phyloP scores from a whole-genome alignment of 2,113 vertebrate genomes.

The Naja naja region DNA sequence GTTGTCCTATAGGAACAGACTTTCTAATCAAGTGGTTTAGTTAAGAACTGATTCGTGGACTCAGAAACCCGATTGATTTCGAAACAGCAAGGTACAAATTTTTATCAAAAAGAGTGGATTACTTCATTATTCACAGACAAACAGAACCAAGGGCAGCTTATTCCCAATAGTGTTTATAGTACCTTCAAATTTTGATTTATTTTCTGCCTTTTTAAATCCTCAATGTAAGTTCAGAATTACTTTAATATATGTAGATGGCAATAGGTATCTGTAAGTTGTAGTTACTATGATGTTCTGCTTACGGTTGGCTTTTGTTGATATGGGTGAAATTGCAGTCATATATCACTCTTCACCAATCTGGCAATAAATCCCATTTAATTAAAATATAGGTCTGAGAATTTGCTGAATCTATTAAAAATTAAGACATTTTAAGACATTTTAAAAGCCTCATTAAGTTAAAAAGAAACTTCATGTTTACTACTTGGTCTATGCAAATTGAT shows the following conservation, averaged over 20 bases:
- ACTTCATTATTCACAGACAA: background rate
- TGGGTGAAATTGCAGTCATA: background rate
- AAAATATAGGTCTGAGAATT: background rate
- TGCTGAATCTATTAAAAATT: background rate
- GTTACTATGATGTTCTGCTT: background rate
- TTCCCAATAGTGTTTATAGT: background rate
- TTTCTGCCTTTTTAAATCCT: background rate
- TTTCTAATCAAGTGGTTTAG: background rate
- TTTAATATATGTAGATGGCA: background rate
- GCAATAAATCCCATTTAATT: background rate
- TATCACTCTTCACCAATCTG: background rate
- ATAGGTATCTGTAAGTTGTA: background rate
- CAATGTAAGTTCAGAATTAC: background rate
- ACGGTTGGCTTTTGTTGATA: background rate
- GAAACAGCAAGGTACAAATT: background rate
- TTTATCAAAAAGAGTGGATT: background rate
- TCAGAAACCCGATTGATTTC: background rate
- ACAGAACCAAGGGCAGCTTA: background rate
- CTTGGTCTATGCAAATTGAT: background rate
- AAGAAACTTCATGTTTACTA: background rate
- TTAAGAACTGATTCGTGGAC: fast-evolving
- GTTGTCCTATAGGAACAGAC: background rate
- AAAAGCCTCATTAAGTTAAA: background rate
- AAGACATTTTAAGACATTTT: background rate
- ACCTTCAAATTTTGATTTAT: background rate